Conservation (phyloP, 2,888 invertebrate genomes). For the Eupithecia vulgata region DNA sequence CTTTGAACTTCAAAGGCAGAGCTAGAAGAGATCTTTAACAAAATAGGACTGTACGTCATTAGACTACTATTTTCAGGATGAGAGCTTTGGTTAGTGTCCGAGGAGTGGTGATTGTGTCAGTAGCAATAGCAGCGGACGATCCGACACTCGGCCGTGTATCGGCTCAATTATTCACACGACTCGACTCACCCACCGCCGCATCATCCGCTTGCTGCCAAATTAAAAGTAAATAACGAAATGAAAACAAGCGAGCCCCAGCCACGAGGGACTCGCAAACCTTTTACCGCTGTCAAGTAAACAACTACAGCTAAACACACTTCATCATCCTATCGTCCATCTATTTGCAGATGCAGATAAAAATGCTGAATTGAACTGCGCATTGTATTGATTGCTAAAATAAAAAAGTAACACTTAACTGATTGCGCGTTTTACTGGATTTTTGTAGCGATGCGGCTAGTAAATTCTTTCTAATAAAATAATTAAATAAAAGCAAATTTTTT, state of each 20-base stretch:
- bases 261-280: slow-evolving; percentile 82
- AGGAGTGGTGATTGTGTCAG: slow-evolving; percentile 15
- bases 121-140: slow-evolving; percentile 46
- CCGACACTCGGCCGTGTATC: slow-evolving; percentile 63
- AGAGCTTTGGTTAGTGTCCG: slow-evolving; percentile 17
- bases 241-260: slow-evolving; percentile 78
- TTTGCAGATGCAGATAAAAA: slow-evolving; percentile 74
- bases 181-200: slow-evolving; percentile 69
- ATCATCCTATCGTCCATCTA: slow-evolving; percentile 79
- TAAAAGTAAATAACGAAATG: slow-evolving; percentile 85
- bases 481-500: not conserved
- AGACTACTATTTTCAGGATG: slow-evolving; percentile 1
- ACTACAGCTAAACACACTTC: slow-evolving; percentile 79
- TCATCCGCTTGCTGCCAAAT: slow-evolving; percentile 84
- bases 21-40: not conserved
- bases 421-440: slow-evolving; percentile 35
- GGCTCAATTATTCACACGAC: slow-evolving; percentile 81
- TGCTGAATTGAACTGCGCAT: slow-evolving; percentile 61
- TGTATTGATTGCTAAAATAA: slow-evolving; percentile 47
- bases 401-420: slow-evolving; percentile 41
- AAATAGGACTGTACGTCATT: not conserved
- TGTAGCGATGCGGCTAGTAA: slow-evolving; percentile 2
- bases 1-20: not conserved
- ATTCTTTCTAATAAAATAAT: not conserved
- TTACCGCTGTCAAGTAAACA: slow-evolving; percentile 81